These are phyloP conservation scores for Procambarus virginalis DNA, from an alignment of 1,140 invertebrate genomes.

Conservation along the genomic window DNA sequence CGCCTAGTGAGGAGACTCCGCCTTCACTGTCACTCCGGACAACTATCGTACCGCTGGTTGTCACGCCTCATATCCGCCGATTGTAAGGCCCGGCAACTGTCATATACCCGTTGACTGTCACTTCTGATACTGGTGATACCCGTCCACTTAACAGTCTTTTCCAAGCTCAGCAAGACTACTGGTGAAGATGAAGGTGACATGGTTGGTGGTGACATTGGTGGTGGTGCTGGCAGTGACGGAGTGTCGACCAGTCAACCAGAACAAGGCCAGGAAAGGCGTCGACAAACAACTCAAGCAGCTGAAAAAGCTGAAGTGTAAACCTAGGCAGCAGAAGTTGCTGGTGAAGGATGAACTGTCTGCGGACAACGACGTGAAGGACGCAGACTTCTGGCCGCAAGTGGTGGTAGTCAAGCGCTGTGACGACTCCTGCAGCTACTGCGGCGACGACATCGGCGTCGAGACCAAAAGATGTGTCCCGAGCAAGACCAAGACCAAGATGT, in stretches of 20 bases:
- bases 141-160: too few relatives aligned
- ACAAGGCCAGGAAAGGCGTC: not conserved
- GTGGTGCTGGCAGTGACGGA: too few relatives aligned
- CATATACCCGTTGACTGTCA: too few relatives aligned
- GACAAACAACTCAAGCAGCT: not conserved
- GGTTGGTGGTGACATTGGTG: too few relatives aligned
- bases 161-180: too few relatives aligned
- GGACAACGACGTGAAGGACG: not conserved
- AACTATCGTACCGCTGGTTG: too few relatives aligned
- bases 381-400: not conserved
- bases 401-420: not conserved
- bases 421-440: not conserved
- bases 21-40: too few relatives aligned
- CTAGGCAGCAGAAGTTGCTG: not conserved
- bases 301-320: constrained; percentile 6
- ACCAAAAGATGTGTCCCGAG: not conserved
- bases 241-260: not conserved
- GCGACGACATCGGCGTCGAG: not conserved
- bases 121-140: too few relatives aligned
- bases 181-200: too few relatives aligned
- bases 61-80: too few relatives aligned
- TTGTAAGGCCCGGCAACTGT: too few relatives aligned
- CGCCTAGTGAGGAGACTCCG: too few relatives aligned
- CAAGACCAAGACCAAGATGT: not conserved
- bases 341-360: not conserved